A percentile compares a stretch with the other conserved stretches of the same genome.
phyloP scores from a whole-genome alignment of 2,113 vertebrate genomes.

The Gavialis gangeticus region DNA sequence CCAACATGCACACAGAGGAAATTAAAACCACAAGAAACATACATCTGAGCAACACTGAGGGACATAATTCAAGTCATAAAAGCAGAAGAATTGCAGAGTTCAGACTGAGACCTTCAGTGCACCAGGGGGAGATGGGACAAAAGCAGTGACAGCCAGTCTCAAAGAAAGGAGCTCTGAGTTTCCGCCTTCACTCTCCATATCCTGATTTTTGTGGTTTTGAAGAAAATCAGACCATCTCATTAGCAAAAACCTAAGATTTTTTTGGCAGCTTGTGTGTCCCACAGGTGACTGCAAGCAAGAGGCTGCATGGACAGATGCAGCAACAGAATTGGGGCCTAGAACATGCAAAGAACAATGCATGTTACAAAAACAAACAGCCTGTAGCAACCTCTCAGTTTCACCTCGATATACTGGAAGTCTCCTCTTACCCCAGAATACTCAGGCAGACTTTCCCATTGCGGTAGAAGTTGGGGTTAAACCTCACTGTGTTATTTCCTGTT shows the following conservation, averaged over 20 bases:
- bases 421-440: conserved; percentile 96
- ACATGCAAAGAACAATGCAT: accelerated
- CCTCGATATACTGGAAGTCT: conserved; percentile 26
- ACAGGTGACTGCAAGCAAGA: background rate
- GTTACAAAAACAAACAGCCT: background rate
- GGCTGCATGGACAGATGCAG: background rate
- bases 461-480: conserved; percentile 99
- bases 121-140: background rate
- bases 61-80: background rate
- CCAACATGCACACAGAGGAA: background rate
- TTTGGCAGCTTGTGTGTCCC: background rate
- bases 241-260: background rate
- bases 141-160: background rate
- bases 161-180: background rate
- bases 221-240: background rate
- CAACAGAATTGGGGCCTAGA: background rate
- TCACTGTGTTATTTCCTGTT: conserved; percentile 97
- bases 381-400: conserved; percentile 5
- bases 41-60: background rate
- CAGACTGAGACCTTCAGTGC: background rate
- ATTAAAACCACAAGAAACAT: conserved; percentile 12
- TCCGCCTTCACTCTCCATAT: background rate
- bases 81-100: background rate
- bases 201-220: background rate
- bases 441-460: conserved; percentile 99